Conservation (phyloP, 2,797 vertebrate species). For the Eulemur rubriventer region DNA sequence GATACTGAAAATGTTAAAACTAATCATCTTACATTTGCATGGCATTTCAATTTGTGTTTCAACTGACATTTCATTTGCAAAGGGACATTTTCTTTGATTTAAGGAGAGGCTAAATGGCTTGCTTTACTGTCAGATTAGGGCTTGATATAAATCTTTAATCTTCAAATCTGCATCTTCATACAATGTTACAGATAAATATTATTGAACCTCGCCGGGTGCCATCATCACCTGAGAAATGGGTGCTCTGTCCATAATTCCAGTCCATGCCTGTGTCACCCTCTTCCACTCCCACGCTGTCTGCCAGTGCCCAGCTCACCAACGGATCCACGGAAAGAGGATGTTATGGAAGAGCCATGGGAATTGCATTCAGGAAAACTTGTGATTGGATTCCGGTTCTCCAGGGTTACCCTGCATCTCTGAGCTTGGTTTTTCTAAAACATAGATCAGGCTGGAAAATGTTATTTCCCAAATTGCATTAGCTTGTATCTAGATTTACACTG, state of each 20-base stretch:
- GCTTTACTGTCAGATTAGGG: neutral
- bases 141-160: neutral
- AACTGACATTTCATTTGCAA: neutral
- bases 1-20: neutral
- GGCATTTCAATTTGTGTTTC: neutral
- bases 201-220: neutral
- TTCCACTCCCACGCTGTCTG: accelerated
- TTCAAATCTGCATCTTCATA: neutral
- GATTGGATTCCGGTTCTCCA: neutral
- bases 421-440: neutral
- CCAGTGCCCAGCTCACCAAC: accelerated
- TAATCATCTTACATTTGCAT: neutral
- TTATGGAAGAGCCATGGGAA: neutral
- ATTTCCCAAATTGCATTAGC: neutral
- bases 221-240: neutral
- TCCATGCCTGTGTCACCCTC: accelerated
- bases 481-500: neutral
- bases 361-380: neutral
- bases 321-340: neutral
- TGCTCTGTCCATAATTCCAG: too few species aligned
- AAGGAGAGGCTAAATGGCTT: neutral
- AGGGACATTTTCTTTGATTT: neutral
- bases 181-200: neutral
- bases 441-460: neutral
- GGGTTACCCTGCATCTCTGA: neutral